These are phyloP conservation scores for Philonicus albiceps DNA, from an alignment of 2,888 invertebrate species.

Conservation along the genomic window DNA sequence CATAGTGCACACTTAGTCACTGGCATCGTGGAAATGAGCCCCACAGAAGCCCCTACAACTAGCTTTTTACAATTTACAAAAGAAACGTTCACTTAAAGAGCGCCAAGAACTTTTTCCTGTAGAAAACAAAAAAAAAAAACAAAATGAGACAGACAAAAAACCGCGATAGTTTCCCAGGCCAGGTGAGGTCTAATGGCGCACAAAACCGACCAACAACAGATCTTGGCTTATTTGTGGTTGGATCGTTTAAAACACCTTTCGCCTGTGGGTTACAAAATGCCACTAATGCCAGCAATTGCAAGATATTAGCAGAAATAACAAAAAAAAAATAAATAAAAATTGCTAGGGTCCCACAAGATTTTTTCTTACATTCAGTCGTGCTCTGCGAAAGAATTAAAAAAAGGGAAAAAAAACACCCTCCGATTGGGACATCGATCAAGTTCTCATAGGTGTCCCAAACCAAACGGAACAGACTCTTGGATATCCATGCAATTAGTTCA, in stretches of 20 bases:
- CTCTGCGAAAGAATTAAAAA: not conserved
- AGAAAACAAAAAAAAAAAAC: not conserved
- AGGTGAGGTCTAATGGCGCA: not conserved
- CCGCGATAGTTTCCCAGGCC: not conserved
- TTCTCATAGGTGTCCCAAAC: not conserved
- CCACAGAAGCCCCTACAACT: not conserved
- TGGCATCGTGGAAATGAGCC: not conserved
- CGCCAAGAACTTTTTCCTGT: not conserved
- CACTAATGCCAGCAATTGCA: not conserved
- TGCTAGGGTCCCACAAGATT: not conserved
- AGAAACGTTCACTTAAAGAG: not conserved
- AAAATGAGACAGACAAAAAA: not conserved
- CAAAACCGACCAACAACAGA: not conserved
- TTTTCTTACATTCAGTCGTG: not conserved
- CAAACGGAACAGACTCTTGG: not conserved
- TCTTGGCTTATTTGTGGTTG: not conserved
- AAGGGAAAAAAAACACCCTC: not conserved
- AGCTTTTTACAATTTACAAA: not conserved
- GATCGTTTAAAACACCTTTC: not conserved
- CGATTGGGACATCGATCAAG: not conserved
- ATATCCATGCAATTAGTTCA: not conserved
- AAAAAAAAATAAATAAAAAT: not conserved
- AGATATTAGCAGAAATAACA: not conserved
- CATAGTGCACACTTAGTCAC: not conserved
- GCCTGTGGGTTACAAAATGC: not conserved